Base-by-base conservation (phyloP, 1,140 invertebrate genomes). In the Helicorthomorpha holstii region DNA sequence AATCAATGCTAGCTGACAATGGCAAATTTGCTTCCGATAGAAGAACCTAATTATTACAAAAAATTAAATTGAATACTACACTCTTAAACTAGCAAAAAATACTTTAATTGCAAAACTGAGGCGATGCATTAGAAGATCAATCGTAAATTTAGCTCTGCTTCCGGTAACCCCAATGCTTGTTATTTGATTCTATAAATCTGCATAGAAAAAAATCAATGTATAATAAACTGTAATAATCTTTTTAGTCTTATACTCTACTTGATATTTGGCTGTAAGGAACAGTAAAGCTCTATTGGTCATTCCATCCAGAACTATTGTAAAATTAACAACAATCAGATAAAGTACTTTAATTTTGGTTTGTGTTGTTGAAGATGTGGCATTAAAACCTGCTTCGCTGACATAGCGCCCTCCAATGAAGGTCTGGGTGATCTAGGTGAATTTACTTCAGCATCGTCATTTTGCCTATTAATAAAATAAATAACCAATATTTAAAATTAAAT, bases 21-120 rank as follows among this genome's bases (percentile, higher is more conserved):
- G 91, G 92, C 45, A 95, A 72, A 69, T 90, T 90, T 4, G 86
- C 82, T 65, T 93, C 88, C 1, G 76, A 75, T 4, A 74, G 22
- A 47, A 54, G 21, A 34, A 34, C 7, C 16, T 7, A 34, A 34
- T 34, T 34, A 34, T 7, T 7, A 34, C 29, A 16, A 34, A 7
- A 48, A 55, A 26, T 50, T 52, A 27, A 27, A 27, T 43, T 56
- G 49, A 53, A 58, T n/a, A 54, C 42, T 34, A 34, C 16, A 34
- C 7, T 34, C 29, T 7, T 4, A 7, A 46, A 21, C 44, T n/a
- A n/a, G n/a, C n/a, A n/a, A n/a, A n/a, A n/a, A 7, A 7, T 50
- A 96, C 75, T 69, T 92, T 94, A 7, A 92, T 97, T 14, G 85
- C 92, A 64, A 96, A 97, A 69, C 89, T 93, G 25, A 96, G 71